These are phyloP conservation scores for Lepidurus apus DNA, from an alignment of 1,140 invertebrate genomes.

Conservation along the genomic window DNA sequence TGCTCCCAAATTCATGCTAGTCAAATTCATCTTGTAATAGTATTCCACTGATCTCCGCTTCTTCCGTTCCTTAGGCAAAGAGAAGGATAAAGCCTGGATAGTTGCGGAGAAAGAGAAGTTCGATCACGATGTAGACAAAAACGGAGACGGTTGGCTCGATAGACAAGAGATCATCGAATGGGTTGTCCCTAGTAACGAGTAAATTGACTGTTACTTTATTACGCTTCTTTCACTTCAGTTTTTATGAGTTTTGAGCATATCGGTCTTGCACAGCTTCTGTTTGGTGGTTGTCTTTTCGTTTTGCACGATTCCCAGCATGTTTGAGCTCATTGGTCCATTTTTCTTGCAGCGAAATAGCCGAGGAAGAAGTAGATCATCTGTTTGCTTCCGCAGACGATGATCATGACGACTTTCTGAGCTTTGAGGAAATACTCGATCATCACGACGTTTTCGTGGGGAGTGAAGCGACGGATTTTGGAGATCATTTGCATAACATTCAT, in stretches of 20 bases:
- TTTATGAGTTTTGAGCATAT: not conserved
- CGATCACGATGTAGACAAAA: conserved; percentile 76
- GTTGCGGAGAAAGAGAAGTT: conserved; percentile 84
- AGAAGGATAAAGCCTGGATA: conserved; percentile 75
- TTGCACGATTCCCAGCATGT: not conserved
- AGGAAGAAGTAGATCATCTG: conserved; percentile 85
- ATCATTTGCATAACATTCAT: conserved; percentile 75
- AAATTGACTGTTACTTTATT: conserved; percentile 39
- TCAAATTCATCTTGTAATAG: not conserved
- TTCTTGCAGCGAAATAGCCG: conserved; percentile 68
- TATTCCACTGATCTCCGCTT: not conserved
- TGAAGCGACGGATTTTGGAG: conserved; percentile 92
- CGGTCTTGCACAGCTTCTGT: not conserved
- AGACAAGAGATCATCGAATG: conserved; percentile 76
- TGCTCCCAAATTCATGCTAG: not conserved
- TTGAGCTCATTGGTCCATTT: not conserved
- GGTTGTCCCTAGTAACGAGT: conserved; percentile 89
- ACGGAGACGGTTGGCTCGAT: conserved; percentile 77
- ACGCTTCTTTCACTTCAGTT: not conserved
- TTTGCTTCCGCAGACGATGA: conserved; percentile 83
- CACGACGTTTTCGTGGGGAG: conserved; percentile 92
- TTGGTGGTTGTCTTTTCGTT: not conserved
- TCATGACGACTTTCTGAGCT: conserved; percentile 73
- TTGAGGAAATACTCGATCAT: conserved; percentile 79
- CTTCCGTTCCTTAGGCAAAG: conserved; percentile 43